These are phyloP conservation scores for Conger conger DNA, from an alignment of 2,113 vertebrate species.

Conservation along the genomic window DNA sequence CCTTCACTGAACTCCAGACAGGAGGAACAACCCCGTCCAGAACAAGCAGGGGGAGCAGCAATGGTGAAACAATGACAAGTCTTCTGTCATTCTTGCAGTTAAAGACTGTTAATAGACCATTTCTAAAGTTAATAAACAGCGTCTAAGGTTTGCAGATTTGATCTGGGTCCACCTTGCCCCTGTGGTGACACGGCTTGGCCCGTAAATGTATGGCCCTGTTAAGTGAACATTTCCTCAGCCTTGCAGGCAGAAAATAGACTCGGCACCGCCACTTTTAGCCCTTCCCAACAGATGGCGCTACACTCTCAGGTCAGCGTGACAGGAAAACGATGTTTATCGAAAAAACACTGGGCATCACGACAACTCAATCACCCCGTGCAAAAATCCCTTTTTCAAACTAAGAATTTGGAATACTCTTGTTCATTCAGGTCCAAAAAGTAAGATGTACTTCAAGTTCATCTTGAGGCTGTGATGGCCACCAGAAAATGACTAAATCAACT, in stretches of 20 bases:
- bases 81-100: background rate
- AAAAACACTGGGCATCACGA: background rate
- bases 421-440: background rate
- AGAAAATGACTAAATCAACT: background rate
- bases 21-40: background rate
- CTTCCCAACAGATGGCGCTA: slow-evolving; percentile 12
- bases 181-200: background rate
- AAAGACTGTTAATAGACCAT: too few species aligned
- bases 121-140: too few species aligned
- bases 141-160: background rate
- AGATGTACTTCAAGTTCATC: too few species aligned
- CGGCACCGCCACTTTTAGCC: background rate
- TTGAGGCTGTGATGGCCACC: background rate
- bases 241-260: too few species aligned
- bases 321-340: background rate
- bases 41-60: background rate
- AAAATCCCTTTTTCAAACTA: background rate
- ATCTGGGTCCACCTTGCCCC: background rate
- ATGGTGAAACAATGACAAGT: background rate
- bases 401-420: background rate
- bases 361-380: background rate
- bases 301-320: background rate
- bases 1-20: background rate
- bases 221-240: too few species aligned
- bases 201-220: too few species aligned